phyloP scores from a whole-genome alignment of 2,113 vertebrate species.

The Sclerurus mexicanus region DNA sequence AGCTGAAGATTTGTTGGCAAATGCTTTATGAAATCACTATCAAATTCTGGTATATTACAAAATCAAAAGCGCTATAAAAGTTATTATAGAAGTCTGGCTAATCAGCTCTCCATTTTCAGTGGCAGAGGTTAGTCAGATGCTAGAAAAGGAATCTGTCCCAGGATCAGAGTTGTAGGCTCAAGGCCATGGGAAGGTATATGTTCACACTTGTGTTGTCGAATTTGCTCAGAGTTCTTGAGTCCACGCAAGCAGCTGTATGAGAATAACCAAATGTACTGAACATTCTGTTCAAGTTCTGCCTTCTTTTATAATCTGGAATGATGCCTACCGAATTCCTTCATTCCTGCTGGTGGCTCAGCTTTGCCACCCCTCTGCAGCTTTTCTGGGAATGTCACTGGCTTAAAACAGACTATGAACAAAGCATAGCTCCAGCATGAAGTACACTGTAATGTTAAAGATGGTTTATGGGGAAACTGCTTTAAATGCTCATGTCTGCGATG shows the following conservation, averaged over 20 bases:
- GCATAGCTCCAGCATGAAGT: not conserved
- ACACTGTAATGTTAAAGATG: not conserved
- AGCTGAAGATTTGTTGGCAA: not conserved
- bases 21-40: not conserved
- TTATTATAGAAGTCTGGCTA: not conserved
- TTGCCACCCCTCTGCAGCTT: not conserved
- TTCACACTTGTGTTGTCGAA: not conserved
- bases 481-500: not conserved
- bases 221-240: not conserved
- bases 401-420: not conserved
- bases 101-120: not conserved
- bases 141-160: not conserved
- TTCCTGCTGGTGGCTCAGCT: not conserved
- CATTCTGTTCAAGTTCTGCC: not conserved
- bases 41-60: not conserved
- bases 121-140: not conserved
- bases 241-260: accelerated
- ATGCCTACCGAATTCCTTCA: not conserved
- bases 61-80: not conserved
- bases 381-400: not conserved
- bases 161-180: not conserved
- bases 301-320: not conserved
- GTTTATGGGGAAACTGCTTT: not conserved
- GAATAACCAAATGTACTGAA: not conserved
- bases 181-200: not conserved